Evolutionary conservation across 1,140 invertebrate species (phyloP), one percentile per base, ranked within the genome.

Genomic region (Vanessa tameamea): DNA sequence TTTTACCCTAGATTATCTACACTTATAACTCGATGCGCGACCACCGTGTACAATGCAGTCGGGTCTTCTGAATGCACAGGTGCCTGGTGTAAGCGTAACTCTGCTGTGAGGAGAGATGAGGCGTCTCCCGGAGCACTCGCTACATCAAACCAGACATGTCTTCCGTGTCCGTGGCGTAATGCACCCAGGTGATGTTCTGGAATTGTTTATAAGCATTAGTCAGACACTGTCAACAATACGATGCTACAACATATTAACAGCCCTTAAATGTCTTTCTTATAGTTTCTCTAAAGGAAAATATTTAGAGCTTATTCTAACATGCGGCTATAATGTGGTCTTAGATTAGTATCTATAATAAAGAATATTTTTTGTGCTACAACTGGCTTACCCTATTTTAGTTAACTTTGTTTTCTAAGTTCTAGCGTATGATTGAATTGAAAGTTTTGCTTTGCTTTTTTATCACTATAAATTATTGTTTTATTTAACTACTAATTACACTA

Each of bases 101-200:
- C 98, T 1, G 97, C 97, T 61, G 96, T 96, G 5, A 92, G 79
- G 43, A 98, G 95, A 20, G 98, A 95, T 9, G 95, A 95, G 80
- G 98, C 96, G 69, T 95, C 96, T 6, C 94, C 87, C 3, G 97
- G 95, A 9, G 98, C 95, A 83, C 98, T 97, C 6, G 95, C 95
- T 11, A 98, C 96, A 87, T 99, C 97, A 89, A 99, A 99, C 97
- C 97, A 99, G 15, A 98, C 95, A 53, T 96, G 95, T 82, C 96
- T 95, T 4, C 97, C 97, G 83, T 96, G 95, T 75, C 97, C 97
- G 82, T 98, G 97, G 3, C 97, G 94, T 47, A 97, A 94, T 26
- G 95, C 94, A 50, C 95, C 94, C 31, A 96, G 94, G 78, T 96
- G 96, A 77, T 92, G 90, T 67, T 89, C 90, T 92, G 75, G 8